Conservation (phyloP, 30 jellyfish, hydroid and myxozoan genomes). For the Aurelia aurita region DNA sequence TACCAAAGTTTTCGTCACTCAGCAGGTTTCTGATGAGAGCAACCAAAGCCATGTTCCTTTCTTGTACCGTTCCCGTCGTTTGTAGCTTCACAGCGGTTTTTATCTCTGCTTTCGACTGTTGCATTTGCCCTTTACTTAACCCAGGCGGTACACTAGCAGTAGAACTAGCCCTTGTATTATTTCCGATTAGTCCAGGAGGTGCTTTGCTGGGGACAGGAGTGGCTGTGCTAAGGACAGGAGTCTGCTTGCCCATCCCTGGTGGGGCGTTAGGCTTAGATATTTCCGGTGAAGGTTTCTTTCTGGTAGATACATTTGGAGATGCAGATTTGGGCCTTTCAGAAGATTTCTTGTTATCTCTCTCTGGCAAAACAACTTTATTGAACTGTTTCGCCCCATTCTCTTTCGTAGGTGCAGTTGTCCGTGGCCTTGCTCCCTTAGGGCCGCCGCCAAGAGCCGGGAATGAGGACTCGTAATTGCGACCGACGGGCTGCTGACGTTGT, state of each 20-base stretch:
- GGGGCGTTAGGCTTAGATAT: slow-evolving; percentile 1
- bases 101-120: neutral
- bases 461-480: neutral
- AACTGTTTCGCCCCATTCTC: neutral
- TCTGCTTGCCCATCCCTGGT: slow-evolving; percentile 21
- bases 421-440: slow-evolving; percentile 8
- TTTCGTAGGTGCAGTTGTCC: neutral
- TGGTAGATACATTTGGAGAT: neutral
- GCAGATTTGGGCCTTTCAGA: no score
- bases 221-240: slow-evolving; percentile 34
- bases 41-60: slow-evolving; percentile 77
- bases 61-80: slow-evolving; percentile 19
- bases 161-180: neutral
- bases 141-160: slow-evolving; percentile 29
- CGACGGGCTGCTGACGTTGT: neutral
- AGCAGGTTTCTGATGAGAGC: slow-evolving; percentile 54
- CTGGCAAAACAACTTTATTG: neutral
- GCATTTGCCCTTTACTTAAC: neutral
- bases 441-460: slow-evolving; percentile 2
- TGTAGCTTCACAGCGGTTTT: neutral
- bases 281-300: neutral
- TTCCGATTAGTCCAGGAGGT: neutral
- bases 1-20: slow-evolving; percentile 50
- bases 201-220: neutral
- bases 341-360: neutral